Evolutionary conservation across 2,888 invertebrate genomes (phyloP).

Genomic region (Dendrolimus houi): DNA sequence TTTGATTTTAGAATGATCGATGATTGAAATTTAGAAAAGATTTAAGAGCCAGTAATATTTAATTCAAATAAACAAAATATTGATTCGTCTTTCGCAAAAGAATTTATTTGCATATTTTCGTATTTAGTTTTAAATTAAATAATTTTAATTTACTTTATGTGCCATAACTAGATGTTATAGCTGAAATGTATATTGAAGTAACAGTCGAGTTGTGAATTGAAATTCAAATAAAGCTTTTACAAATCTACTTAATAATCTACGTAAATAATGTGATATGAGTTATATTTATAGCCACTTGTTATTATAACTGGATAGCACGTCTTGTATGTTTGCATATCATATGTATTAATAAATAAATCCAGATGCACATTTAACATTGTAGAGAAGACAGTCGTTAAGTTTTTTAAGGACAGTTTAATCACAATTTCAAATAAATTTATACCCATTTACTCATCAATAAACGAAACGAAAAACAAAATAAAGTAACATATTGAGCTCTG

Average conservation of each 20-base stretch:
- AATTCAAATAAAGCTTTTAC: conserved; percentile 61
- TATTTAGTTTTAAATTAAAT: conserved; percentile 16
- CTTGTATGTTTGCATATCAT: conserved; percentile 71
- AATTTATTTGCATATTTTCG: conserved; percentile 16
- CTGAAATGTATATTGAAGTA: conserved; percentile 42
- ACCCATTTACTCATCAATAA: too few relatives aligned
- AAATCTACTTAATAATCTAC: conserved; percentile 56
- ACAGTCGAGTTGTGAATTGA: conserved; percentile 69
- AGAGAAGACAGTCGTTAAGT: too few relatives aligned
- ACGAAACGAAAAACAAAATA: too few relatives aligned
- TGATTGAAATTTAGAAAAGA: too few relatives aligned
- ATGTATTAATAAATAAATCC: conserved; percentile 25
- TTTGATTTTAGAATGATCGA: too few relatives aligned
- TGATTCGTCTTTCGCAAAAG: not conserved
- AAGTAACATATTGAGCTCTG: too few relatives aligned
- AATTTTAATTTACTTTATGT: conserved; percentile 51
- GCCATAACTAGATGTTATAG: conserved; percentile 55
- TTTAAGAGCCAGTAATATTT: too few relatives aligned
- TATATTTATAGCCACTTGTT: conserved; percentile 66
- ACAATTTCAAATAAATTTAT: too few relatives aligned
- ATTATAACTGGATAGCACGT: conserved; percentile 62
- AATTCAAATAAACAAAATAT: too few relatives aligned
- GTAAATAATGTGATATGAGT: conserved; percentile 73
- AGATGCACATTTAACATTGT: not conserved
- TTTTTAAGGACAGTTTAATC: too few relatives aligned